A percentile compares a stretch with the other conserved stretches of the same genome.
Conservation (phyloP, 2,888 invertebrate species). For the Theretra japonica region DNA sequence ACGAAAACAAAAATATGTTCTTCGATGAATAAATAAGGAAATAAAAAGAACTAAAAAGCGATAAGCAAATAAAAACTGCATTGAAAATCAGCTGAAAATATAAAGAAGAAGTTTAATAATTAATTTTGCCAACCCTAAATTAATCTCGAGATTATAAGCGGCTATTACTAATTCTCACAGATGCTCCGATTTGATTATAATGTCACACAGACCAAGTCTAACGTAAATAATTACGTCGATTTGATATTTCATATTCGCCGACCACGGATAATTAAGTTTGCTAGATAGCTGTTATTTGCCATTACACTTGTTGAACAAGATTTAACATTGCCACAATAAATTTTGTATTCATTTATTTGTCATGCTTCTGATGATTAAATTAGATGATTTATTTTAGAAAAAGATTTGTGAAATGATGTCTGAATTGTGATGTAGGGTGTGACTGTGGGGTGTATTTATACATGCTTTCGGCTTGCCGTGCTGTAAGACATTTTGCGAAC, state of each 20-base stretch:
- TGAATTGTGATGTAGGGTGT: too few relatives aligned
- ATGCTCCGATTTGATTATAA: slow-evolving; percentile 23
- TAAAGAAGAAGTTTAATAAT: neutral
- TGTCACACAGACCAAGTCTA: neutral
- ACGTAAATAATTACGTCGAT: slow-evolving; percentile 1
- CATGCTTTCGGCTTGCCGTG: too few relatives aligned
- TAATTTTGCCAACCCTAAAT: neutral
- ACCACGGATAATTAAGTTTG: neutral
- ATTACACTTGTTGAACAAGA: neutral
- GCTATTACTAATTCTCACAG: slow-evolving; percentile 6
- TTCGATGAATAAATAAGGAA: too few relatives aligned
- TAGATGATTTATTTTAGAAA: too few relatives aligned
- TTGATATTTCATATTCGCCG: neutral
- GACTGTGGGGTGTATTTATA: too few relatives aligned
- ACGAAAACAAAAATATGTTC: too few relatives aligned
- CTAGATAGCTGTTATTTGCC: neutral
- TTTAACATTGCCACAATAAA: neutral
- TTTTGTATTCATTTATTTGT: neutral
- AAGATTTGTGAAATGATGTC: too few relatives aligned
- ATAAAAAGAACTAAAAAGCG: too few relatives aligned
- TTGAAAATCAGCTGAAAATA: too few relatives aligned
- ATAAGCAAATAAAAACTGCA: too few relatives aligned
- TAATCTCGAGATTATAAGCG: slow-evolving; percentile 2
- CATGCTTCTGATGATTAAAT: too few relatives aligned
- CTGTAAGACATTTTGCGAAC: too few relatives aligned